These are phyloP conservation scores for Mionectes olivaceus DNA, from an alignment of 2,797 vertebrate genomes.

Conservation along the genomic window DNA sequence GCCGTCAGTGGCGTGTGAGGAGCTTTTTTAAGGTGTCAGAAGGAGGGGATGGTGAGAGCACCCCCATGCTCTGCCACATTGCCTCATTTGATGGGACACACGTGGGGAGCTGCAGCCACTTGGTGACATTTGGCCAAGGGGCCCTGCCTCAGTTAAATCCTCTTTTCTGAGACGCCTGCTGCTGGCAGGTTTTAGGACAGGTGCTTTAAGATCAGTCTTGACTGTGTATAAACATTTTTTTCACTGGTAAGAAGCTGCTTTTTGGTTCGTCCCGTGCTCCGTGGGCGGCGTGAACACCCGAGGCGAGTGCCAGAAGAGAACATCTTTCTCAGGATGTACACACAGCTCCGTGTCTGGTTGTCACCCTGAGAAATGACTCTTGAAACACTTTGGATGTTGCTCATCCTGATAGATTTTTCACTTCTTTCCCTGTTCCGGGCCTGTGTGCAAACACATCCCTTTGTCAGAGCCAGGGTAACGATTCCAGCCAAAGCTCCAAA, in stretches of 20 bases:
- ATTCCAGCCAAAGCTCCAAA: not conserved
- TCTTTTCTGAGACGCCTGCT: not conserved
- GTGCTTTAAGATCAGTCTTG: not conserved
- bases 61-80: not conserved
- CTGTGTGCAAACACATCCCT: not conserved
- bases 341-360: not conserved
- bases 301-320: not conserved
- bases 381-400: not conserved
- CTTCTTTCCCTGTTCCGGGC: not conserved
- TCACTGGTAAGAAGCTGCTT: not conserved
- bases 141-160: not conserved
- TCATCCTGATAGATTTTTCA: not conserved
- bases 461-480: not conserved
- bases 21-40: not conserved
- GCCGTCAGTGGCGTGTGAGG: not conserved
- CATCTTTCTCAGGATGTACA: not conserved
- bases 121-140: not conserved
- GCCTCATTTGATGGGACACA: not conserved
- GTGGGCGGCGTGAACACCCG: not conserved
- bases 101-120: not conserved
- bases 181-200: not conserved
- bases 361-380: not conserved
- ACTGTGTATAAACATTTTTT: not conserved
- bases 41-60: not conserved
- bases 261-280: not conserved